phyloP scores from a whole-genome alignment of 2,888 invertebrate species.

The Drosophila hamatofila region DNA sequence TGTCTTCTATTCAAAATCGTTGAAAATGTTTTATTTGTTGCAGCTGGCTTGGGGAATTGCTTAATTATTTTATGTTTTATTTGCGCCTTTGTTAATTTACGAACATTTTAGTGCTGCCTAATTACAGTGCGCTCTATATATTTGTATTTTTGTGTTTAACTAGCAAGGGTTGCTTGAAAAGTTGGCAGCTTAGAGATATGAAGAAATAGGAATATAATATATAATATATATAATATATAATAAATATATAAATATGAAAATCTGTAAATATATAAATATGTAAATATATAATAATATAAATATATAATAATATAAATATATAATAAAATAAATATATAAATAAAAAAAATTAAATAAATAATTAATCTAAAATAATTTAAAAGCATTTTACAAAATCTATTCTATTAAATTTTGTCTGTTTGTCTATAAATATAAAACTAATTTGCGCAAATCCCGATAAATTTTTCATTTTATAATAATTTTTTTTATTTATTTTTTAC shows the following conservation, averaged over 20 bases:
- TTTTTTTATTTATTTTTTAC: too few relatives aligned
- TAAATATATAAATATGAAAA: too few relatives aligned
- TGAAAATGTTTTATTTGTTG: constrained; percentile 31
- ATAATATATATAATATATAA: too few relatives aligned
- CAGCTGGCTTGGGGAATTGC: constrained; percentile 42
- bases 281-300: not conserved
- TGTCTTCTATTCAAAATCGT: constrained; percentile 34
- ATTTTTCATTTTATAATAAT: too few relatives aligned
- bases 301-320: not conserved
- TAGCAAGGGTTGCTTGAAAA: constrained; percentile 25
- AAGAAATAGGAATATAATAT: too few relatives aligned
- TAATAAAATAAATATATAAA: not conserved
- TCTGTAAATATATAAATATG: not conserved
- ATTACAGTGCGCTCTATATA: constrained; percentile 69
- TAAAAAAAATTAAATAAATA: too few relatives aligned
- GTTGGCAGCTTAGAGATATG: not conserved
- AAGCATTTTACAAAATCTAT: too few relatives aligned
- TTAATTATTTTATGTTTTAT: constrained; percentile 55
- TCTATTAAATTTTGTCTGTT: too few relatives aligned
- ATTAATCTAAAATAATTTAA: too few relatives aligned
- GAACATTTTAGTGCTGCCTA: constrained; percentile 65
- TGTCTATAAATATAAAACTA: too few relatives aligned
- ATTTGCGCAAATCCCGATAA: too few relatives aligned
- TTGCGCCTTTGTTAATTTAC: constrained; percentile 70
- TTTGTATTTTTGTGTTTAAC: constrained; percentile 9